Base-by-base conservation (phyloP, 2,888 invertebrate genomes). In the Platycheirus albimanus region DNA sequence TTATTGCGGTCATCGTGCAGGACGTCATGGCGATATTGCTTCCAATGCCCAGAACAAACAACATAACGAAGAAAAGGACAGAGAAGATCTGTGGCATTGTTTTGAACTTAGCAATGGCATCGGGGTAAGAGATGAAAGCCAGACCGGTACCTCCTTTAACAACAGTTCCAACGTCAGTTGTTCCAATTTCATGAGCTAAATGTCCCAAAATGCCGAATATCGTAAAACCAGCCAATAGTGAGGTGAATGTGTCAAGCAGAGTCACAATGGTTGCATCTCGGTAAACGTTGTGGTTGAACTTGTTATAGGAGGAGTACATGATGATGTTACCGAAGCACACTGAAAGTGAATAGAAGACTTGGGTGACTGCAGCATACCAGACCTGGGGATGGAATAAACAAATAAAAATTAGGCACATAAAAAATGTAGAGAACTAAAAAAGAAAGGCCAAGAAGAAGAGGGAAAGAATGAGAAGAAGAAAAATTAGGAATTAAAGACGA, bases 281-380 rank as follows among this genome's bases (percentile, higher is more conserved):
- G 85, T 93, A 92, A 11, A 94, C 92, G 86, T 93, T 93, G 85
- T 94, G 93, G 0, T 90, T 88, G 86, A 94, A 94, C 52, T 91
- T 91, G 85, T 94, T 94, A 88, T 93, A 94, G 0, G 93, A 93
- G 0, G 93, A 89, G 85, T 93, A 93, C 91, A 93, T 94, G 66
- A 93, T 92, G 61, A 94, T 92, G 28, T 93, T 92, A 28, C 94
- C 94, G 85, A 94, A 94, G 77, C 93, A 93, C 1, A 94, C 93
- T 4, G 92, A 92, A 0, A 94, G 88, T 0, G 94, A 94, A 87
- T 93, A 94, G 87, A 94, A 94, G 17, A 93, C 93, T 85, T 94
- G 94, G 0, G 93, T 92, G 0, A 94, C 93, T 0, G 94, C 94
- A 0, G 93, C 93, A 86, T 93, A 93, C 94, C 94, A 94, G 0